These are phyloP conservation scores for Helleia helle DNA, from an alignment of 2,888 invertebrate genomes.

Conservation along the genomic window DNA sequence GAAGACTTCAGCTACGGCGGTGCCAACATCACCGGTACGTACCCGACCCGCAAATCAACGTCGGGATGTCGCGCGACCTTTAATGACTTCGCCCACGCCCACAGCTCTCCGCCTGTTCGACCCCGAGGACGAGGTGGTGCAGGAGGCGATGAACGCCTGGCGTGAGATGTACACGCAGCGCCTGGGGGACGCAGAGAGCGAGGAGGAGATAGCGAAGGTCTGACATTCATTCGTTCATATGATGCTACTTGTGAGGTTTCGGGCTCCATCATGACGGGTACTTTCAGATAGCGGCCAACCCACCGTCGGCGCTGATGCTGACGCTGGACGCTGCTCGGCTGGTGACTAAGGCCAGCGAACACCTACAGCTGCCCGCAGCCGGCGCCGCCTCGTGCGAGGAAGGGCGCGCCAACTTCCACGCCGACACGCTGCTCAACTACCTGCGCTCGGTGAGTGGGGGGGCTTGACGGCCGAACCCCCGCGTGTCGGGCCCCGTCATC, in stretches of 20 bases:
- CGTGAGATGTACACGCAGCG: constrained; percentile 24
- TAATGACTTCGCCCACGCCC: not conserved
- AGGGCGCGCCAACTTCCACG: constrained; percentile 48
- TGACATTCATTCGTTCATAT: no score
- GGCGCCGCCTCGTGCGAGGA: constrained; percentile 31
- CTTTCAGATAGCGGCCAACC: constrained; percentile 16
- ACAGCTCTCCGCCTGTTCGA: constrained; percentile 46
- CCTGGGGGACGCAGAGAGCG: constrained; percentile 23
- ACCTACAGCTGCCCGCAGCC: constrained; percentile 28
- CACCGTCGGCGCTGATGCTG: constrained; percentile 29
- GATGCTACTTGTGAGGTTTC: no score
- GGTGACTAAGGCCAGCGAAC: constrained; percentile 26
- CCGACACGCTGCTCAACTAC: constrained; percentile 57
- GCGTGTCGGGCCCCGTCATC: no score
- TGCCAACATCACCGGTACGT: constrained; percentile 56
- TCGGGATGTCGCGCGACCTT: no score
- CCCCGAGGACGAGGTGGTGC: constrained; percentile 32
- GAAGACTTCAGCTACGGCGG: constrained; percentile 51
- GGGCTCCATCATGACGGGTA: no score
- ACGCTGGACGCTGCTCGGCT: constrained; percentile 35
- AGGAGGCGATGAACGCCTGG: constrained; percentile 21
- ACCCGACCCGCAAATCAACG: no score
- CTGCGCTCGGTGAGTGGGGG: constrained; percentile 38
- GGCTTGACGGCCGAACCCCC: no score
- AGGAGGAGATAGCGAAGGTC: constrained; percentile 12